phyloP scores from a whole-genome alignment of 2,888 invertebrate species.

The Orgyia antiqua region DNA sequence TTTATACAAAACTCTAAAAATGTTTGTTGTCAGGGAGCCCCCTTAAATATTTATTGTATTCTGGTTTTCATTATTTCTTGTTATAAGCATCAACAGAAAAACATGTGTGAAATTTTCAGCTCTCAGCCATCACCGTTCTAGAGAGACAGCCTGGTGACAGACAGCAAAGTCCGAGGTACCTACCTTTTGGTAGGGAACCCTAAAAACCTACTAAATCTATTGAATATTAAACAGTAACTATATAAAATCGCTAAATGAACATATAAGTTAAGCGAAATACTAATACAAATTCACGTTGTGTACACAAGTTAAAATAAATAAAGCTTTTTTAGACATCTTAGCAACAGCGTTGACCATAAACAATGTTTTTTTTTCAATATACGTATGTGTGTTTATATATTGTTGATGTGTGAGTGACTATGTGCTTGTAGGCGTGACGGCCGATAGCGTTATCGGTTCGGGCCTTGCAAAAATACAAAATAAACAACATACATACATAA shows the following conservation, averaged over 20 bases:
- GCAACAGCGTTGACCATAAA: conserved; percentile 44
- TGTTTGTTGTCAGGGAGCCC: too few species aligned
- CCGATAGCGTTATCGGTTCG: conserved; percentile 67
- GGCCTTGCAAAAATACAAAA: conserved; percentile 76
- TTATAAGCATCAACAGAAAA: too few species aligned
- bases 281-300: conserved; percentile 3
- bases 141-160: too few species aligned
- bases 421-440: conserved; percentile 65
- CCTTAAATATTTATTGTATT: too few species aligned
- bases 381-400: conserved; percentile 10
- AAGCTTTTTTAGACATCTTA: conserved; percentile 49
- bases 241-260: conserved; percentile 14
- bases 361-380: conserved; percentile 24
- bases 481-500: conserved; percentile 36
- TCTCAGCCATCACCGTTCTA: too few species aligned
- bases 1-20: too few species aligned
- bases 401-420: conserved; percentile 18
- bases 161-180: too few species aligned
- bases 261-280: conserved; percentile 18
- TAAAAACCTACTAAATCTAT: too few species aligned
- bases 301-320: conserved; percentile 13
- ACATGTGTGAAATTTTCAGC: too few species aligned
- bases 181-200: too few species aligned
- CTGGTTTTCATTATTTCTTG: too few species aligned
- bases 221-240: background rate